Evolutionary conservation across 1,140 invertebrate species (phyloP).

Genomic region (Calliphora vicina): DNA sequence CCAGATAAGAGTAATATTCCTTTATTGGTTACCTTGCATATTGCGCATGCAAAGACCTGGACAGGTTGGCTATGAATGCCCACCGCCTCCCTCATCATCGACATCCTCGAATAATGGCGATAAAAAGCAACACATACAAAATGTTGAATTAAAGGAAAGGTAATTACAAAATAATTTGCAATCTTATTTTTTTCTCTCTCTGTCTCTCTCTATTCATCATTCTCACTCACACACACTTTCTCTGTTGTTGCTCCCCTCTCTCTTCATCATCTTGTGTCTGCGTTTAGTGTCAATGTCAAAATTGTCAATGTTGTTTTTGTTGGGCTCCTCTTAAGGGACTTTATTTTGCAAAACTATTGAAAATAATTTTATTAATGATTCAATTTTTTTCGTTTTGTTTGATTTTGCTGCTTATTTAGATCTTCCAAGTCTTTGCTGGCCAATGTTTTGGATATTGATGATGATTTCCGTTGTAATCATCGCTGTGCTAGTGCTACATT

Average conservation of each 20-base stretch:
- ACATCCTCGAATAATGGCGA: constrained; percentile 66
- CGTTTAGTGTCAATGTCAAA: neutral
- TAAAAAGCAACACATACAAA: constrained; percentile 62
- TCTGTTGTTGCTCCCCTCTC: too few species aligned
- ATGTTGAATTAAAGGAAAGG: constrained; percentile 63
- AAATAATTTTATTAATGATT: neutral
- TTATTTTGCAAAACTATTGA: neutral
- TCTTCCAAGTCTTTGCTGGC: constrained; percentile 89
- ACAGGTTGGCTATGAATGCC: constrained; percentile 69
- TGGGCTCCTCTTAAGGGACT: neutral
- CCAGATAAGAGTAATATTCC: constrained; percentile 90
- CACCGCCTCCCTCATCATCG: constrained; percentile 67
- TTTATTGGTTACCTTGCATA: constrained; percentile 96
- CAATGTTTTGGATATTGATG: constrained; percentile 93
- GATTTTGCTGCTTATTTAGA: constrained; percentile 60
- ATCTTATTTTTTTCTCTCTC: neutral
- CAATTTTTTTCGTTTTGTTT: neutral
- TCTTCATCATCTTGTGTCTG: neutral
- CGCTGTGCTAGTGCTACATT: constrained; percentile 58
- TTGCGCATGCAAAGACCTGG: constrained; percentile 91
- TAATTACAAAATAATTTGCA: constrained; percentile 44
- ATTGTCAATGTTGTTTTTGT: neutral
- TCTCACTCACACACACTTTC: neutral
- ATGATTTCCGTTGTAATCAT: constrained; percentile 81
- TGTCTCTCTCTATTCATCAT: neutral